These are phyloP conservation scores for Neodiprion fabricii DNA, from an alignment of 1,140 invertebrate genomes.

Conservation along the genomic window DNA sequence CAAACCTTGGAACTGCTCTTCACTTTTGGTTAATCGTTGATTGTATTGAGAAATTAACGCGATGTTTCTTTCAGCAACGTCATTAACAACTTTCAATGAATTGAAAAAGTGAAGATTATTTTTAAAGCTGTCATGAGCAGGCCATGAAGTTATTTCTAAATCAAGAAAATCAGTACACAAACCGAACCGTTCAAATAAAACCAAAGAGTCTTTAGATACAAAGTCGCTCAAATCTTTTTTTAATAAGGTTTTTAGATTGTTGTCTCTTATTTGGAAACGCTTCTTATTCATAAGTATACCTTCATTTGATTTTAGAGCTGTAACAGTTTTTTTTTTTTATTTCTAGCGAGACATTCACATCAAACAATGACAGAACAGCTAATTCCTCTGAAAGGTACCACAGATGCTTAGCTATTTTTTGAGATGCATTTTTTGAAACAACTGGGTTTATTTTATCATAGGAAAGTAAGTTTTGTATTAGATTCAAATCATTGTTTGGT, in stretches of 20 bases:
- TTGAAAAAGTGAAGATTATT: conserved; percentile 6
- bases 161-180: conserved; percentile 15
- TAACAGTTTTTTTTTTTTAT: not conserved
- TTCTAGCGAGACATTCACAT: too few species aligned
- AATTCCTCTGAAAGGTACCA: too few species aligned
- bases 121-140: not conserved
- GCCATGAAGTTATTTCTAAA: conserved; percentile 14
- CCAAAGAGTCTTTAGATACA: conserved; percentile 18
- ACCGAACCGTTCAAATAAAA: conserved; percentile 19
- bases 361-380: too few species aligned
- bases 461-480: too few species aligned
- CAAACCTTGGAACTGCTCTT: conserved; percentile 13
- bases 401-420: too few species aligned
- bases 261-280: not conserved
- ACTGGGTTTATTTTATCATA: too few species aligned
- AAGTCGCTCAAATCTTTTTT: conserved; percentile 22
- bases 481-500: too few species aligned
- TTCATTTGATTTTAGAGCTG: not conserved
- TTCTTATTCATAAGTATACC: not conserved
- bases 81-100: conserved; percentile 19
- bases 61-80: conserved; percentile 10
- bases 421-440: too few species aligned
- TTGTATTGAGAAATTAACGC: not conserved
- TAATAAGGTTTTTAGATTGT: conserved; percentile 14
- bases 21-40: not conserved